These are phyloP conservation scores for Diplogasteroides magnus DNA, from an alignment of 1,140 invertebrate genomes.

Conservation along the genomic window DNA sequence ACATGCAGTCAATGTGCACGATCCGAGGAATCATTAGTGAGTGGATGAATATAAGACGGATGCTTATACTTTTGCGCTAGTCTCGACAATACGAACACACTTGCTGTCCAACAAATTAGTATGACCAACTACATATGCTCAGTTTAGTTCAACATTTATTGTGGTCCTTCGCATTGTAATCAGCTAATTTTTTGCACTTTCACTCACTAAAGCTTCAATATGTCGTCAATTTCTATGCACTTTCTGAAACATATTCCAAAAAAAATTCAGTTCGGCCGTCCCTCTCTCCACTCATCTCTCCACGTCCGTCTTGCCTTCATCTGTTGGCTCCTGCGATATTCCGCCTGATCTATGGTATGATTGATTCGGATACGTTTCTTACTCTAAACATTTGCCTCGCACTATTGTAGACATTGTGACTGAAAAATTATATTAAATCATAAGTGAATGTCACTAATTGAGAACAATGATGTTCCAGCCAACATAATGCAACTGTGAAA, in stretches of 20 bases:
- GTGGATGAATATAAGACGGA: neutral
- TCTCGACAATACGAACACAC: too few relatives aligned
- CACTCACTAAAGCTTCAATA: too few relatives aligned
- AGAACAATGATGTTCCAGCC: neutral
- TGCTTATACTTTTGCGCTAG: too few relatives aligned
- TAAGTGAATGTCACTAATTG: neutral
- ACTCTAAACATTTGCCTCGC: too few relatives aligned
- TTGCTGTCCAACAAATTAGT: neutral
- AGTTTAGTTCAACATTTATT: neutral
- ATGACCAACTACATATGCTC: neutral
- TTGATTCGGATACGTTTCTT: too few relatives aligned
- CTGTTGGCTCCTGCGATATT: constrained; percentile 38
- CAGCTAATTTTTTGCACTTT: too few relatives aligned
- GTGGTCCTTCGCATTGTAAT: neutral
- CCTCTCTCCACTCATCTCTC: neutral
- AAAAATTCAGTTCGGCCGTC: too few relatives aligned
- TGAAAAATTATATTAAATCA: neutral
- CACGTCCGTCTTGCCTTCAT: too few relatives aligned
- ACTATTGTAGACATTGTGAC: too few relatives aligned
- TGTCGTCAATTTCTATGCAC: too few relatives aligned
- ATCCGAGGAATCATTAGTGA: neutral
- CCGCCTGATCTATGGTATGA: constrained; percentile 45
- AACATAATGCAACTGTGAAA: neutral
- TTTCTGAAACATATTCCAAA: too few relatives aligned
- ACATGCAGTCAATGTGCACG: neutral